These are phyloP conservation scores for Pithys albifrons DNA, from an alignment of 2,113 vertebrate genomes.

Conservation along the genomic window DNA sequence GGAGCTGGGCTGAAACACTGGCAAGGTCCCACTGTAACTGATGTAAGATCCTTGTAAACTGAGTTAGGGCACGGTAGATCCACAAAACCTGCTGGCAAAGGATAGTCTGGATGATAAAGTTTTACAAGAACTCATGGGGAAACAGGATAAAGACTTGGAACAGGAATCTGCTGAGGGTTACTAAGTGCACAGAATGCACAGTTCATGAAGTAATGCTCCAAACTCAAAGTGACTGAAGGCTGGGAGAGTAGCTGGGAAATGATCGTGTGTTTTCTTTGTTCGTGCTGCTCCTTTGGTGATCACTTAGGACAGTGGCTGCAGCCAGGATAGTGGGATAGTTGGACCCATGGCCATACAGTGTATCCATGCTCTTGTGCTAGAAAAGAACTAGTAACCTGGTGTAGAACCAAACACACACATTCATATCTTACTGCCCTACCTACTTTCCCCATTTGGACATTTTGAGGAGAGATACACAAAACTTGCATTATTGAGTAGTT, in stretches of 20 bases:
- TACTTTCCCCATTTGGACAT: background rate
- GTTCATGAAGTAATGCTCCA: background rate
- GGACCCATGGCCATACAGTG: background rate
- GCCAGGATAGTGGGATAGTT: background rate
- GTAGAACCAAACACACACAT: background rate
- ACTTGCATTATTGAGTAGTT: background rate
- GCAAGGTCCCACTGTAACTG: background rate
- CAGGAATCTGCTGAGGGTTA: background rate
- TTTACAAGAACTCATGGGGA: slow-evolving; percentile 15
- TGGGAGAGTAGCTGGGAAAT: background rate
- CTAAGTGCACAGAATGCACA: background rate
- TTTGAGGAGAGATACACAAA: background rate
- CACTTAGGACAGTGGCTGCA: background rate
- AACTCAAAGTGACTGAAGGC: background rate
- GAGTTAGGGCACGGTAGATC: background rate
- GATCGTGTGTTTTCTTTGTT: background rate
- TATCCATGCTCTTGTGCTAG: background rate
- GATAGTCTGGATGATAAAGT: background rate
- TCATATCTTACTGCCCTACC: background rate
- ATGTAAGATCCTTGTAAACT: background rate
- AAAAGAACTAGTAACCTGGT: background rate
- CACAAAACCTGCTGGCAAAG: background rate
- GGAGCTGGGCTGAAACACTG: background rate
- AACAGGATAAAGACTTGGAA: background rate
- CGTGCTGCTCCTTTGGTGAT: background rate